Base-by-base conservation (phyloP, 2,888 invertebrate genomes). In the Acleris laterana region DNA sequence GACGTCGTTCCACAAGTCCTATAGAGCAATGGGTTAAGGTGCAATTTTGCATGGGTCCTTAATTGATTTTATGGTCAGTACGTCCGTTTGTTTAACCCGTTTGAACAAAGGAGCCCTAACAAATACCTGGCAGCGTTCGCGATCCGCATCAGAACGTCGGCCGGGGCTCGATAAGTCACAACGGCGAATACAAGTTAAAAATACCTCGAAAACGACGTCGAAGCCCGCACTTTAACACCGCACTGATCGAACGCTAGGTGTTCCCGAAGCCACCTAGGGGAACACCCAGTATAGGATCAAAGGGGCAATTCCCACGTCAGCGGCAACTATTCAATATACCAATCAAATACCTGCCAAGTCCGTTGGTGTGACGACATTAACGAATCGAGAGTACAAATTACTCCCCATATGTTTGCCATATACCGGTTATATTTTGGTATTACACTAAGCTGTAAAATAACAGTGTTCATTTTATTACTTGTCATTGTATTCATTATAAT, bases 331-430 rank as follows among this genome's bases (percentile, higher is more conserved):
- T 87, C 88, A 88, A 85, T 87, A 90, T 90, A 91, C 91, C 88
- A 92, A 90, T 90, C 85, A 90, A 93, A 90, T 93, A 93, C 93
- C 93, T 93, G 92, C 84, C 85, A 87, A 82, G 80, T 92, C 92
- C 92, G 90, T 89, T 89, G 92, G 92, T 87, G 92, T 85, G 90
- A 87, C 91, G 92, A 89, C 88, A 87, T 88, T 90, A 92, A 80
- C 83, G 85, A 90, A 89, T 88, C 86, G 87, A 88, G 82, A 87
- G 86, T 85, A 85, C 85, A 85, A 87, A 82, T 82, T 79, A 88
- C 84, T 80, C 85, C 89, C 87, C 86, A 84, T 86, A 87, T 79
- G 80, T 84, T 86, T 90, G 90, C 90, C 90, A 89, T 88, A 85
- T 88, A 90, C 87, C 85, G 87, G 90, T 87, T 81, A 84, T 89